These are phyloP conservation scores for Solenodon paradoxus DNA, from an alignment of 2,113 vertebrate species.

Conservation along the genomic window DNA sequence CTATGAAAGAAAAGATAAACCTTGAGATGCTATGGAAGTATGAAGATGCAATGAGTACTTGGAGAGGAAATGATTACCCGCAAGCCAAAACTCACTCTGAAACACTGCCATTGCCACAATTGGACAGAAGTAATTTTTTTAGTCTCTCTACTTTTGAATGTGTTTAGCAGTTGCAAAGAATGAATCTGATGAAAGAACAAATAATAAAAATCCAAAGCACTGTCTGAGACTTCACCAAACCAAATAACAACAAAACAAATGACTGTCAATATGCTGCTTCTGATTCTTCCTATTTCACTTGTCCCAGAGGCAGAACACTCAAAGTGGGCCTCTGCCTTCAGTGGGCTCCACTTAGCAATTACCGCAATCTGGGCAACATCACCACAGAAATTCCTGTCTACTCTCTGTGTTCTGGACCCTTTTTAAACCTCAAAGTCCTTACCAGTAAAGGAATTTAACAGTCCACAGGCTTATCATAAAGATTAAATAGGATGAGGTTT, in stretches of 20 bases:
- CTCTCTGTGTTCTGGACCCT: not conserved
- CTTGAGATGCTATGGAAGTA: not conserved
- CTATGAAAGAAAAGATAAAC: not conserved
- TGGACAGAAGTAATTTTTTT: not conserved
- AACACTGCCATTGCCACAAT: not conserved
- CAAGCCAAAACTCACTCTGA: not conserved
- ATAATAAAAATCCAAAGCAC: not conserved
- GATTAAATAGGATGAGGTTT: not conserved
- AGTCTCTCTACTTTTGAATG: not conserved
- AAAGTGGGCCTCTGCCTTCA: not conserved
- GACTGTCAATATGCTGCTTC: not conserved
- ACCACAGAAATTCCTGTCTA: not conserved
- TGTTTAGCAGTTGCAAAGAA: not conserved
- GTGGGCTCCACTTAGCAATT: not conserved
- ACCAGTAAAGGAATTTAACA: not conserved
- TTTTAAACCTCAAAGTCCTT: not conserved
- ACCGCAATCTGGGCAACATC: not conserved
- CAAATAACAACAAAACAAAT: not conserved
- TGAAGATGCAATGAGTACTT: not conserved
- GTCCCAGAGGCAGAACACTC: not conserved
- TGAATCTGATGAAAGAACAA: not conserved
- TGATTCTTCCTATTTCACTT: not conserved
- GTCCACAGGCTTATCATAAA: not conserved
- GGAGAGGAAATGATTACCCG: not conserved
- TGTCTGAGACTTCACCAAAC: not conserved